A percentile compares a stretch with the other conserved stretches of the same genome.
phyloP scores from a whole-genome alignment of 2,888 invertebrate species.

The Papilio demoleus region DNA sequence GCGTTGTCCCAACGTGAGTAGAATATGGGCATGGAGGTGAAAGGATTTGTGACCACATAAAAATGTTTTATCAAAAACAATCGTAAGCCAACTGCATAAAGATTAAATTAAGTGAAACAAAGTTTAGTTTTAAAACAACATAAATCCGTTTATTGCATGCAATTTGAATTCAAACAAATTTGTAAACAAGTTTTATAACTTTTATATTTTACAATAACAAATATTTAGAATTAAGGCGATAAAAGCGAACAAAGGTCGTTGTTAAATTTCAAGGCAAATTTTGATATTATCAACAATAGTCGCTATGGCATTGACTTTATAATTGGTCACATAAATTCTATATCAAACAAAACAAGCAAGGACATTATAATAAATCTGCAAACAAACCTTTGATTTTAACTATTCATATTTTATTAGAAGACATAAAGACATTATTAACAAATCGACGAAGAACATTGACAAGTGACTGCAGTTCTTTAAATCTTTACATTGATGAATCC shows the following conservation, averaged over 20 bases:
- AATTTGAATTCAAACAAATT: background rate
- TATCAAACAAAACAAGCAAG: conserved; percentile 36
- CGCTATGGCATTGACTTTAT: conserved; percentile 50
- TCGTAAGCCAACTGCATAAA: background rate
- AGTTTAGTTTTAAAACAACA: background rate
- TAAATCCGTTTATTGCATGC: background rate
- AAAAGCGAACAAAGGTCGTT: conserved; percentile 27
- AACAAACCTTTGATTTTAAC: background rate
- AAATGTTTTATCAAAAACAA: background rate
- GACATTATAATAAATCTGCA: conserved; percentile 19
- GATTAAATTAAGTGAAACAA: background rate
- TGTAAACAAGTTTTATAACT: conserved; percentile 11
- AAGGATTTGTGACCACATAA: background rate
- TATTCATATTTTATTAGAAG: background rate
- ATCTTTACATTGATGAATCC: conserved; percentile 51
- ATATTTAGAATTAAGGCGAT: conserved; percentile 18
- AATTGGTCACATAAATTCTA: conserved; percentile 40
- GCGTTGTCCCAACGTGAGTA: no score
- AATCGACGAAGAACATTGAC: background rate
- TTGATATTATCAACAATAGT: conserved; percentile 44
- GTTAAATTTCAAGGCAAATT: conserved; percentile 39
- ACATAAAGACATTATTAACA: no score
- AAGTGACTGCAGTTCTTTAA: background rate
- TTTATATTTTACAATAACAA: conserved; percentile 14
- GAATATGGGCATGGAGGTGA: no score